A percentile compares a stretch with the other conserved stretches of the same genome.
Conservation (phyloP, 2,888 invertebrate species). For the Arenicola marina region DNA sequence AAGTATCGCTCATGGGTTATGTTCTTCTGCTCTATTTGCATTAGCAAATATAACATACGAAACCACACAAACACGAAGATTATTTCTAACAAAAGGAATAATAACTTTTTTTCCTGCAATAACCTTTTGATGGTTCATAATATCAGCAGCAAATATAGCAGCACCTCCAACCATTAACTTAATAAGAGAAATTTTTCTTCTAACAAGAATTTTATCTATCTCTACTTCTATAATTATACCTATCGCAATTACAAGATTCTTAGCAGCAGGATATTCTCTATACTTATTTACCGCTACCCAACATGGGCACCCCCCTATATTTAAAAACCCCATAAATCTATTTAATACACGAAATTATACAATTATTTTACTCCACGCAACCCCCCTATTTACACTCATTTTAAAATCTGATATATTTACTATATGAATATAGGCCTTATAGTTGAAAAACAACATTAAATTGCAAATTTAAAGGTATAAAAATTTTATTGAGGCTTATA, state of each 20-base stretch:
- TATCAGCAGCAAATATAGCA: slow-evolving; percentile 69
- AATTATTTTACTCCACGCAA: slow-evolving; percentile 15
- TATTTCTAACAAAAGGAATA: slow-evolving; percentile 69
- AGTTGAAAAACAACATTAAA: slow-evolving; percentile 37
- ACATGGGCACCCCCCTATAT: slow-evolving; percentile 63
- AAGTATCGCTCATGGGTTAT: slow-evolving; percentile 62
- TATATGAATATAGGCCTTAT: slow-evolving; percentile 20
- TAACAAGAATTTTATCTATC: slow-evolving; percentile 68
- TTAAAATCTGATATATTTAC: slow-evolving; percentile 16
- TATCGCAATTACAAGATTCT: slow-evolving; percentile 69
- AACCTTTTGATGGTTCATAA: slow-evolving; percentile 71
- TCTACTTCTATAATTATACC: slow-evolving; percentile 65
- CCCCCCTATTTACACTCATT: slow-evolving; percentile 20
- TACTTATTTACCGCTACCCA: slow-evolving; percentile 70
- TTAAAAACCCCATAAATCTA: not conserved
- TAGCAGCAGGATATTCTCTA: slow-evolving; percentile 71
- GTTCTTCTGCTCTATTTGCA: slow-evolving; percentile 46
- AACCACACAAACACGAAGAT: slow-evolving; percentile 63
- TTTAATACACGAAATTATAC: slow-evolving; percentile 8
- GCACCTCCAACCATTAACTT: slow-evolving; percentile 73
- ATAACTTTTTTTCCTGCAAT: slow-evolving; percentile 68
- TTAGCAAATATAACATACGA: slow-evolving; percentile 42
- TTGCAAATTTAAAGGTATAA: slow-evolving; percentile 34
- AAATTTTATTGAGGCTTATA: slow-evolving; percentile 20
- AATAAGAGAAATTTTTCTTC: slow-evolving; percentile 70